phyloP scores from a whole-genome alignment of 1,140 invertebrate genomes.

The Meloidogyne chitwoodi region DNA sequence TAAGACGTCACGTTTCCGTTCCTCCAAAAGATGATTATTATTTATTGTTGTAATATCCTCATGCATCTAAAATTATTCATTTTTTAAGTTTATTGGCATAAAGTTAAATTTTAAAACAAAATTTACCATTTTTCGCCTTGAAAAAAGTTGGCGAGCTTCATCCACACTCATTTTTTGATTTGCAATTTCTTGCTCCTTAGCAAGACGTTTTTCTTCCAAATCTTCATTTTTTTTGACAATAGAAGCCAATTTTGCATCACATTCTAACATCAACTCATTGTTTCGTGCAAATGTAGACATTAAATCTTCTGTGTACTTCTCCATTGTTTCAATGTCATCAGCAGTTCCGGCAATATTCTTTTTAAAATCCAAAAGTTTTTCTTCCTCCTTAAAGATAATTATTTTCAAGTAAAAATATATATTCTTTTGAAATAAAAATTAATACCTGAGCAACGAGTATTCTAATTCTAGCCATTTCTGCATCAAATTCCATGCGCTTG shows the following conservation, averaged over 20 bases:
- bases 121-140: slow-evolving; percentile 12
- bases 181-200: slow-evolving; percentile 20
- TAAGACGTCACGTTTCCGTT: background rate
- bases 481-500: slow-evolving; percentile 5
- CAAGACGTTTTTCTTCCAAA: background rate
- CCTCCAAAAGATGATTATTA: background rate
- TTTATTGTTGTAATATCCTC: background rate
- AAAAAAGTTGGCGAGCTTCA: slow-evolving; percentile 17
- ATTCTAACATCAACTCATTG: background rate
- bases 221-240: slow-evolving; percentile 3
- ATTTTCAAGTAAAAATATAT: background rate
- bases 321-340: background rate
- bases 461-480: slow-evolving; percentile 6
- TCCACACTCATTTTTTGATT: slow-evolving; percentile 28
- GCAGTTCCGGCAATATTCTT: background rate
- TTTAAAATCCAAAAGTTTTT: background rate
- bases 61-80: background rate
- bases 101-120: background rate
- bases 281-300: background rate
- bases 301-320: slow-evolving; percentile 5
- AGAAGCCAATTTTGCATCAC: too few relatives aligned
- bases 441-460: background rate
- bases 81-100: background rate
- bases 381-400: slow-evolving; percentile 4
- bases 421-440: background rate